A percentile compares a stretch with the other conserved stretches of the same genome.
phyloP scores from a whole-genome alignment of 2,113 vertebrate genomes.

The Cacatua alba region DNA sequence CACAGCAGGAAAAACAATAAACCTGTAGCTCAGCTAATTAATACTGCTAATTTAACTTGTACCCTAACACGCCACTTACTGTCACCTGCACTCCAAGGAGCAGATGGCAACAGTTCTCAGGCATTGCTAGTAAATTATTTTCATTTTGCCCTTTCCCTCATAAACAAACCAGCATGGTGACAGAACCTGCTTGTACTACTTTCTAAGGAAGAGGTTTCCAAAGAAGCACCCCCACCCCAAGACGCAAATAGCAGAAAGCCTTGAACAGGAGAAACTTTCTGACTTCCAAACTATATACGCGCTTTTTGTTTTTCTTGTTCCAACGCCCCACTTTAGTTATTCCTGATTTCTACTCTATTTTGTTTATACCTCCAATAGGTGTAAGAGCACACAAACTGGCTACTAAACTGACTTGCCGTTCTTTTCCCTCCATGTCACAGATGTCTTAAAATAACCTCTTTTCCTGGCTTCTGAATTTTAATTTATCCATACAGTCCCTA shows the following conservation, averaged over 20 bases:
- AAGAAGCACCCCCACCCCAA: not conserved
- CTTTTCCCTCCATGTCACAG: not conserved
- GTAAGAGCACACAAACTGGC: not conserved
- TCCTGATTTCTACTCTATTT: not conserved
- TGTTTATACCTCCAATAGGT: not conserved
- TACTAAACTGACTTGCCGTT: not conserved
- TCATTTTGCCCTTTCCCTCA: not conserved
- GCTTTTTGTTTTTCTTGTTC: not conserved
- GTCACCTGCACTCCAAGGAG: not conserved
- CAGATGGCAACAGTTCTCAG: not conserved
- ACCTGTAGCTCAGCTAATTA: slow-evolving; percentile 3
- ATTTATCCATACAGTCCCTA: not conserved
- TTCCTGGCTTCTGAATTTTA: not conserved
- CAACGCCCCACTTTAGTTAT: not conserved
- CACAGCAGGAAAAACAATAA: not conserved
- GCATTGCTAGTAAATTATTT: not conserved
- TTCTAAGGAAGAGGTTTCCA: not conserved
- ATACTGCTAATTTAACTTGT: not conserved
- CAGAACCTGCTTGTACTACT: not conserved
- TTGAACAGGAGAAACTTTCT: not conserved
- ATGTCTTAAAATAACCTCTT: not conserved
- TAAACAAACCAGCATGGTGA: not conserved
- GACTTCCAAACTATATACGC: not conserved
- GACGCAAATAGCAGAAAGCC: not conserved
- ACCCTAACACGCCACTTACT: not conserved